Evolutionary conservation across 1,140 invertebrate species (phyloP).

Genomic region (Cardiocondyla obscurior): DNA sequence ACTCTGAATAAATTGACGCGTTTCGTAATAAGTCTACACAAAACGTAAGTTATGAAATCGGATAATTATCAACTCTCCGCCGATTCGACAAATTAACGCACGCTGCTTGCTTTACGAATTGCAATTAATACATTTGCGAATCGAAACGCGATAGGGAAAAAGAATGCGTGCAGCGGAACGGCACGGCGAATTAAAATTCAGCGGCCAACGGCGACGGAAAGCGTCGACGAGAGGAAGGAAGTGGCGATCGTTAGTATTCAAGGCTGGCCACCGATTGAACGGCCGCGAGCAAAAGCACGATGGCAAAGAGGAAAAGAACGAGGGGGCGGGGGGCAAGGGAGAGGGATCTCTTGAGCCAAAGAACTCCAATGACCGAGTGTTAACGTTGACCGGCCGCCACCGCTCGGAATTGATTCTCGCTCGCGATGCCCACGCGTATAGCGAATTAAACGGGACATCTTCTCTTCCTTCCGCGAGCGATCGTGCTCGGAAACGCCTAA

Average conservation of each 20-base stretch:
- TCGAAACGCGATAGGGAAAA: background rate
- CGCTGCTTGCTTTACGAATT: background rate
- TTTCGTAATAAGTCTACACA: too few species aligned
- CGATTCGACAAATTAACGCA: too few species aligned
- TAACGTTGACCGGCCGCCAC: slow-evolving; percentile 32
- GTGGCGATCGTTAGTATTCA: slow-evolving; percentile 79
- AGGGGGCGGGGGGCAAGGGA: slow-evolving; percentile 47
- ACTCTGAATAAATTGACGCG: too few species aligned
- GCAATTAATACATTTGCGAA: background rate
- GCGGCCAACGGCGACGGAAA: slow-evolving; percentile 73
- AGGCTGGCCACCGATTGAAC: slow-evolving; percentile 60
- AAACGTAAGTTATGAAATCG: too few species aligned
- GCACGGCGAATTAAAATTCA: slow-evolving; percentile 77
- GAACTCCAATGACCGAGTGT: slow-evolving; percentile 77
- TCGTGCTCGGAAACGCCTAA: slow-evolving; percentile 66
- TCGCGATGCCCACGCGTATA: slow-evolving; percentile 61
- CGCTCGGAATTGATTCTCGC: slow-evolving; percentile 63
- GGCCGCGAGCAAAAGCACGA: background rate
- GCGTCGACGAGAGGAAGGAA: slow-evolving; percentile 80
- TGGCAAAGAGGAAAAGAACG: slow-evolving; percentile 33
- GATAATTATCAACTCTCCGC: too few species aligned
- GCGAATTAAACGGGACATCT: slow-evolving; percentile 73
- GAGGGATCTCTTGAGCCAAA: slow-evolving; percentile 71
- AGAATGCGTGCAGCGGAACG: slow-evolving; percentile 67
- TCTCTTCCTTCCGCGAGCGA: slow-evolving; percentile 74